Conservation (phyloP, 1,140 invertebrate species). For the Pollicipes pollicipes region DNA sequence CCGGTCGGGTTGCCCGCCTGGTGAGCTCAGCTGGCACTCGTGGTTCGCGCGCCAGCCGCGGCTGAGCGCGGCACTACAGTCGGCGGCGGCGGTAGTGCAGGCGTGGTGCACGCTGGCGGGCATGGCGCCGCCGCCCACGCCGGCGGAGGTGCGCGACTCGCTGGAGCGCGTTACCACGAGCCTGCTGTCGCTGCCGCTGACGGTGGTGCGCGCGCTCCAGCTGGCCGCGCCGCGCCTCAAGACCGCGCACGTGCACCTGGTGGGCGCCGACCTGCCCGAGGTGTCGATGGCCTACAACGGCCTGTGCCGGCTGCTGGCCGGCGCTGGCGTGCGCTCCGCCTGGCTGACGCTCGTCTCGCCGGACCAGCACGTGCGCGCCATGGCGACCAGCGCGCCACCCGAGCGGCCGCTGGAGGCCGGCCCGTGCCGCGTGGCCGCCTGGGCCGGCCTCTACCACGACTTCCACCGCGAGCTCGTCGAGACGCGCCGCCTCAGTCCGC, state of each 20-base stretch:
- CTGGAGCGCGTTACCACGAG: not conserved
- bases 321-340: not conserved
- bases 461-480: not conserved
- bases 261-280: not conserved
- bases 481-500: not conserved
- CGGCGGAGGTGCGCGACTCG: not conserved
- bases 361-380: not conserved
- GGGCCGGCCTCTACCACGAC: not conserved
- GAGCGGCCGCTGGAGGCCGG: not conserved
- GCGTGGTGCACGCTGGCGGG: conserved; percentile 25
- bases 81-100: not conserved
- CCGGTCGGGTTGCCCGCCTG: not conserved
- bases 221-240: not conserved
- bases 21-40: not conserved
- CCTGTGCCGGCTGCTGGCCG: not conserved
- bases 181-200: not conserved
- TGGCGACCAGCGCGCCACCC: not conserved
- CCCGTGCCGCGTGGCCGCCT: not conserved
- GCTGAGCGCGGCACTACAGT: not conserved
- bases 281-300: not conserved
- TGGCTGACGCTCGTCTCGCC: not conserved
- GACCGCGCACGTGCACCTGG: not conserved
- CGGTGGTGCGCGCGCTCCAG: not conserved
- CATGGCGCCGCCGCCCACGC: too few species aligned
- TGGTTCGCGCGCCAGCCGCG: not conserved